Base-by-base conservation (phyloP, 2,797 vertebrate species). In the Takifugu rubripes region DNA sequence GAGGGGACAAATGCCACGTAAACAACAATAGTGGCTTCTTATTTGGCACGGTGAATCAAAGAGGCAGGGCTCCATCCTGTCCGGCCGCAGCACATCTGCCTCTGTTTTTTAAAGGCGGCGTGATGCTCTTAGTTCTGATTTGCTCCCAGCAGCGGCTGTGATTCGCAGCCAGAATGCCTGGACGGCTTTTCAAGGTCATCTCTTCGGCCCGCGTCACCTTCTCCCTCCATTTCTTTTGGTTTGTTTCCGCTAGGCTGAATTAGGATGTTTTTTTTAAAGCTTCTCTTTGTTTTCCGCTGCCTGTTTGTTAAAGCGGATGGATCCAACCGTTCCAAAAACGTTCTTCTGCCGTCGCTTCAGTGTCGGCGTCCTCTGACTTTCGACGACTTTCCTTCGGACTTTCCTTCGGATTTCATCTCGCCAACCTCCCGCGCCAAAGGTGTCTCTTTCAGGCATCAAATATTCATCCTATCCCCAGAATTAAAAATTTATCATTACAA, bases 401-500 rank as follows among this genome's bases (percentile, higher is more conserved):
- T 56, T 8, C 63, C 74, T 71, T 43, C 56, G 17, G 17, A 45
- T 68, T 53, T 52, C 48, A 17, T 55, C 49, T 26, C 59, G 66
- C 44, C 53, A 59, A 83, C 79, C 73, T 53, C 53, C 62, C 59
- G 62, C 44, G 54, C 65, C 54, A 42, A 31, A 26, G 10, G 31
- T 79, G 82, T 81, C 63, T 61, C 59, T 84, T 83, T 83, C 78
- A 61, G 55, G 73, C 70, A 85, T 89, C 51, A 83, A 88, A 85
- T 83, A 88, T 89, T 88, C 54, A 87, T 81, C 62, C 26, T 31
- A 16, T 55, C 49, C 56, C 53, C 61, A 59, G 33, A 65, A 82
- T 90, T 70, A 86, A 88, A 87, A 86, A 88, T 88, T 86, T 60
- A 89, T 62, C 46, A 49, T 79, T 86, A 86, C 88, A 85, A 83